Evolutionary conservation across 1,140 invertebrate genomes (phyloP), one percentile per base, ranked within the genome.

Genomic region (Nebria ingens): DNA sequence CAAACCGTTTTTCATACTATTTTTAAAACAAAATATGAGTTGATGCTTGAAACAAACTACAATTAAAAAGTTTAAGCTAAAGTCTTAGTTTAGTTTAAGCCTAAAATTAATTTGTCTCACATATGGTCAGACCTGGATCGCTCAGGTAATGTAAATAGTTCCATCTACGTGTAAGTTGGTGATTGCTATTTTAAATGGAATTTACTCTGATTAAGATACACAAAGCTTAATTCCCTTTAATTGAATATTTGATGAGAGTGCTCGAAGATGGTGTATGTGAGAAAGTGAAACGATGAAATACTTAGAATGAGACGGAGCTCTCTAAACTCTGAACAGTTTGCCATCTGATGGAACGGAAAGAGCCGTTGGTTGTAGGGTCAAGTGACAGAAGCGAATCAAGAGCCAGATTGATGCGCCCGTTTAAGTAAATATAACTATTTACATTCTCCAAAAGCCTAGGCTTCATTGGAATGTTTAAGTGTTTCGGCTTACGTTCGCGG

Each of bases 141-240:
- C n/a, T n/a, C n/a, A n/a, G n/a, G n/a, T n/a, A n/a, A n/a, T n/a
- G n/a, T n/a, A n/a, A n/a, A n/a, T n/a, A n/a, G n/a, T n/a, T n/a
- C n/a, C n/a, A n/a, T n/a, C n/a, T n/a, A n/a, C n/a, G n/a, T n/a
- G n/a, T n/a, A n/a, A n/a, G n/a, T n/a, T n/a, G n/a, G n/a, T 45
- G 15, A 45, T 17, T 45, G 40, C 17, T 45, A 45, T 45, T 45
- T 45, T 6, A 45, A 45, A 17, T 45, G 40, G 15, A 45, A 45
- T 45, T 45, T 17, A 45, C 6, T 45, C 6, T 45, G 6, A 45
- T 11, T 17, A 17, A 17, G 6, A 45, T 45, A 45, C 40, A 45
- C 40, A 45, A 45, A 11, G 40, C 40, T 45, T 45, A 45, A 45
- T 45, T 45, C 40, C 40, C 40, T 45, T 45, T 45, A 45, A 45